Evolutionary conservation across 2,888 invertebrate species (phyloP).

Genomic region (Acanthoscelides obtectus): DNA sequence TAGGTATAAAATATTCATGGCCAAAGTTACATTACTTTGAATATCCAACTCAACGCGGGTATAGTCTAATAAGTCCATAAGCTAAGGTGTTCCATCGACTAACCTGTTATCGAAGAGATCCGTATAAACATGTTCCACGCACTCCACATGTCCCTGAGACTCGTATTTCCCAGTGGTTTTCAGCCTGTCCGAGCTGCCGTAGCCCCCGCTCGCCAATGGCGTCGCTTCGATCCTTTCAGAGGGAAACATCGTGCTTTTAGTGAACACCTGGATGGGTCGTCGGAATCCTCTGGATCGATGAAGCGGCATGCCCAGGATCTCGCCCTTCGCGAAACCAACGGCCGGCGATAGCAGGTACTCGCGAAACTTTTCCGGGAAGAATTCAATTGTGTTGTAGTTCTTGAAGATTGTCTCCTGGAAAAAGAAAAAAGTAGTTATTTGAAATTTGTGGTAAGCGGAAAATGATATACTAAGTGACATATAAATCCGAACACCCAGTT

Average conservation of each 20-base stretch:
- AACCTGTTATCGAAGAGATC: conserved; percentile 24
- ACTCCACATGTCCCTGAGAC: conserved; percentile 24
- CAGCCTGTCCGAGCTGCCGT: conserved; percentile 18
- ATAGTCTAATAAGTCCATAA: too few relatives aligned
- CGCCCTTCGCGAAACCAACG: conserved; percentile 89
- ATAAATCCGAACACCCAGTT: too few relatives aligned
- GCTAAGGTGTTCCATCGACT: too few relatives aligned
- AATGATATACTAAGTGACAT: too few relatives aligned
- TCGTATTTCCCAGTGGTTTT: conserved; percentile 34
- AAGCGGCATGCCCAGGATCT: conserved; percentile 74
- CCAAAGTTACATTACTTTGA: too few relatives aligned
- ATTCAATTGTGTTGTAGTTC: conserved; percentile 79
- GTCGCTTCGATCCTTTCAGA: conserved; percentile 43
- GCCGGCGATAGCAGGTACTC: conserved; percentile 86
- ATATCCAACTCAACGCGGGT: too few relatives aligned
- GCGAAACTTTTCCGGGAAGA: conserved; percentile 89
- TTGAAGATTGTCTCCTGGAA: conserved; percentile 78
- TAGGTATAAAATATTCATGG: too few relatives aligned
- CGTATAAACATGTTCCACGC: conserved; percentile 33
- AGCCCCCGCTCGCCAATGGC: conserved; percentile 26
- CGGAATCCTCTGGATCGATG: conserved; percentile 83
- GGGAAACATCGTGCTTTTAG: conserved; percentile 48
- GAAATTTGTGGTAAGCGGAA: neutral
- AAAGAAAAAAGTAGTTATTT: conserved; percentile 29
- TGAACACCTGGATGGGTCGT: conserved; percentile 65